Conservation (phyloP, 2,797 vertebrate species). For the Amblyopsis hoosieri region DNA sequence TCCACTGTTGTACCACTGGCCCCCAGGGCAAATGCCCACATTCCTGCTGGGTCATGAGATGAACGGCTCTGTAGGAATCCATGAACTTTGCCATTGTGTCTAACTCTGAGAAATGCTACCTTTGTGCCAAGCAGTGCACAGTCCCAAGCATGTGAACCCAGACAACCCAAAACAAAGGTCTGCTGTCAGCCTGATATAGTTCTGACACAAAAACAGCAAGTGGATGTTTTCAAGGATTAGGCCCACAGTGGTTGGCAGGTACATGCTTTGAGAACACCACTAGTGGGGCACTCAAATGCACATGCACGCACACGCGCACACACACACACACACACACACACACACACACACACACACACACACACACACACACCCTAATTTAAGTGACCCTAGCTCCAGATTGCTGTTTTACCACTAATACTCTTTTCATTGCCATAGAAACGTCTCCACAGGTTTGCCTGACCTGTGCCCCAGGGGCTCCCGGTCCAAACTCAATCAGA, state of each 20-base stretch:
- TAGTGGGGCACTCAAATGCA: conserved; percentile 4
- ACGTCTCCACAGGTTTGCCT: conserved; percentile 8
- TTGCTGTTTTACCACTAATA: conserved; percentile 20
- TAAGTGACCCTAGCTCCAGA: not conserved
- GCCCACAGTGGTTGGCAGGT: conserved; percentile 1
- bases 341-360: not conserved
- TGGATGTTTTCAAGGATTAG: conserved; percentile 41
- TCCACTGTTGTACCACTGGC: conserved; percentile 18
- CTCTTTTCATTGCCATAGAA: conserved; percentile 20
- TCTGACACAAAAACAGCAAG: conserved; percentile 43
- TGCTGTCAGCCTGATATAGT: conserved; percentile 62
- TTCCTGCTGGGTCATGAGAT: conserved; percentile 28
- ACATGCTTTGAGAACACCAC: not conserved
- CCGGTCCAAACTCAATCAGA: not conserved
- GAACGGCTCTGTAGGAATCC: conserved; percentile 31
- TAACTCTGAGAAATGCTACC: conserved; percentile 49
- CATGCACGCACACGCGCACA: not conserved
- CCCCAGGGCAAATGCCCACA: conserved; percentile 34
- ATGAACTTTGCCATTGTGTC: conserved; percentile 47
- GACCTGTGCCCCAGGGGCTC: conserved; percentile 8
- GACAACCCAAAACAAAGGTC: conserved; percentile 50
- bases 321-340: not conserved
- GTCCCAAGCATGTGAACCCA: conserved; percentile 41
- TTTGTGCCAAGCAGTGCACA: conserved; percentile 45
- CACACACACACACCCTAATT: not conserved